Percentiles rank a stretch among this genome's conserved stretches.
These are phyloP conservation scores for Riptortus pedestris DNA, from an alignment of 1,140 invertebrate genomes.

Conservation along the genomic window DNA sequence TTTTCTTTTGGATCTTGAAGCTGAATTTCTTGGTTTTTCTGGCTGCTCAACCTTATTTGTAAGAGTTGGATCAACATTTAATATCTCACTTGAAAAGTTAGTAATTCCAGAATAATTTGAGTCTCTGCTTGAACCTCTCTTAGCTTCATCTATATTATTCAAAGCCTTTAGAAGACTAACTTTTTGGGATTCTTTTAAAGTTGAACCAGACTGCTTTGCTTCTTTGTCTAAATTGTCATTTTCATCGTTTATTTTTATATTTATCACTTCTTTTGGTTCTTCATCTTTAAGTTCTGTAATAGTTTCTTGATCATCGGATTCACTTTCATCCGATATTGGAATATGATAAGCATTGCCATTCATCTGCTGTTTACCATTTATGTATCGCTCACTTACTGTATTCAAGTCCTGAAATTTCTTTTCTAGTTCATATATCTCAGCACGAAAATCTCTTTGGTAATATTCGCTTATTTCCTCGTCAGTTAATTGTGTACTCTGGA, in stretches of 20 bases:
- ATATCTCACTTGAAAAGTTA: too few species aligned
- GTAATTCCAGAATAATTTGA: too few species aligned
- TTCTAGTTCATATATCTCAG: slow-evolving; percentile 1
- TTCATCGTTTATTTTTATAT: neutral
- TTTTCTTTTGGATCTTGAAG: neutral
- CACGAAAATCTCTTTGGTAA: slow-evolving; percentile 1
- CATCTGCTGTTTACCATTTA: neutral
- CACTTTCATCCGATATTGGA: neutral
- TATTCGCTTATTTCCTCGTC: slow-evolving; percentile 5
- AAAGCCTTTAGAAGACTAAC: slow-evolving; percentile 19
- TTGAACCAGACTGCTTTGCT: neutral
- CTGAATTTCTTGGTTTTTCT: neutral
- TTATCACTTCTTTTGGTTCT: neutral
- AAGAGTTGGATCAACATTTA: too few species aligned
- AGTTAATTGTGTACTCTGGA: neutral
- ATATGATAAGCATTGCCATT: neutral
- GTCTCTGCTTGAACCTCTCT: too few species aligned
- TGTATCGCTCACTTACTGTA: neutral
- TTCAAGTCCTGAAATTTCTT: slow-evolving; percentile 4
- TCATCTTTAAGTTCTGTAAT: neutral
- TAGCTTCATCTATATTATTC: slow-evolving; percentile 14
- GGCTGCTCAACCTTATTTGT: neutral
- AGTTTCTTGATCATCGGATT: neutral
- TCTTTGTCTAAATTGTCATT: neutral
- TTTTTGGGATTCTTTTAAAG: slow-evolving; percentile 5